phyloP scores from a whole-genome alignment of 2,797 vertebrate genomes.

The Cossypha heuglini region DNA sequence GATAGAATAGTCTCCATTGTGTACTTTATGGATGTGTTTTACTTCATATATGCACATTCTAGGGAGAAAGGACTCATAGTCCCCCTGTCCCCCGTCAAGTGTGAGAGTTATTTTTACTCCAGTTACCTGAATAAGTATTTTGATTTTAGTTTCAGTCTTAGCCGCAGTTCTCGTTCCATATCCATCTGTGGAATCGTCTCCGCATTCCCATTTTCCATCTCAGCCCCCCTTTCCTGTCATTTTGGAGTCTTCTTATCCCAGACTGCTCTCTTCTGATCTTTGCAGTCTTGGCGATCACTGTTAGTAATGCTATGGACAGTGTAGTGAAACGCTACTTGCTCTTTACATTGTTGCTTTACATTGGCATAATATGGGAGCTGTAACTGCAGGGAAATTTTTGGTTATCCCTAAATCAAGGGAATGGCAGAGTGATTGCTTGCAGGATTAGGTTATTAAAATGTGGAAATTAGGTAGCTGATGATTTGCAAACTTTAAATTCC shows the following conservation, averaged over 20 bases:
- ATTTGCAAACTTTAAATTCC: background rate
- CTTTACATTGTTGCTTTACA: background rate
- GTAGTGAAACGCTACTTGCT: background rate
- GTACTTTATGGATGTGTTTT: background rate
- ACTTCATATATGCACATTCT: background rate
- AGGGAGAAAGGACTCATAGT: background rate
- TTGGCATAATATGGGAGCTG: background rate
- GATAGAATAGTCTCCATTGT: background rate
- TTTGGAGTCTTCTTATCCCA: background rate
- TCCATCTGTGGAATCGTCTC: background rate
- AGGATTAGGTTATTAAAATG: background rate
- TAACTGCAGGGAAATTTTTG: background rate
- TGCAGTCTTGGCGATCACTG: background rate
- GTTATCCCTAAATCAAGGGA: background rate
- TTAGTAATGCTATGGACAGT: background rate
- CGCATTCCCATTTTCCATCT: background rate
- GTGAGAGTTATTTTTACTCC: background rate
- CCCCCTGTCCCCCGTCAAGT: rapidly evolving
- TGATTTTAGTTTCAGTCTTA: background rate
- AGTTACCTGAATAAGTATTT: background rate
- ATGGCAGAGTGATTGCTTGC: background rate
- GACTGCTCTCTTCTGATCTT: background rate
- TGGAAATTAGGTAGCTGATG: background rate
- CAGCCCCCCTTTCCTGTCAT: background rate
- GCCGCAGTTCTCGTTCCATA: background rate